These are phyloP conservation scores for Octopus sinensis DNA, from an alignment of 1,140 invertebrate genomes.

Conservation along the genomic window DNA sequence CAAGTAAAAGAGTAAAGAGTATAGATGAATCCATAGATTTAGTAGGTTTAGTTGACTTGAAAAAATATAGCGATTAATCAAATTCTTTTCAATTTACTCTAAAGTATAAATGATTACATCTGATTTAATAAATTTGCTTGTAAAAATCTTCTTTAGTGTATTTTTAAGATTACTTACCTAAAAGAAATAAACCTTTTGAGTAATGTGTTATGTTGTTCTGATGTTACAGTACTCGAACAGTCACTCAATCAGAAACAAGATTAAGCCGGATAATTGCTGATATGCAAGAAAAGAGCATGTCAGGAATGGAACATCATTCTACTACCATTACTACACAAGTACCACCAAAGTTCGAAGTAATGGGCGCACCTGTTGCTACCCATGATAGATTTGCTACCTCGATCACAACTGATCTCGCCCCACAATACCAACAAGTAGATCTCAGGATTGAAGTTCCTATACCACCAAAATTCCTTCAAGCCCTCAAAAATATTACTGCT, in stretches of 20 bases:
- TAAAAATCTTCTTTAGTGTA: too few relatives aligned
- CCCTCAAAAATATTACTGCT: slow-evolving; percentile 51
- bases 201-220: slow-evolving; percentile 6
- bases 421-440: slow-evolving; percentile 51
- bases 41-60: too few relatives aligned
- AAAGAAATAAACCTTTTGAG: too few relatives aligned
- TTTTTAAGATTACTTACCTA: too few relatives aligned
- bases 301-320: slow-evolving; percentile 38
- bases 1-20: too few relatives aligned
- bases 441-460: slow-evolving; percentile 52
- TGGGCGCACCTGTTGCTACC: slow-evolving; percentile 21
- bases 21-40: too few relatives aligned
- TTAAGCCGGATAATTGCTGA: slow-evolving; percentile 39
- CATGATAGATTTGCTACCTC: slow-evolving; percentile 43
- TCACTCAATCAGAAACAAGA: slow-evolving; percentile 43
- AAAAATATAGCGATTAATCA: too few relatives aligned
- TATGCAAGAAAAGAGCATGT: slow-evolving; percentile 32
- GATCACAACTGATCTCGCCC: slow-evolving; percentile 44
- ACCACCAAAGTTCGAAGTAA: slow-evolving; percentile 30
- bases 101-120: too few relatives aligned
- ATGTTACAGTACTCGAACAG: slow-evolving; percentile 38
- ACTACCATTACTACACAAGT: slow-evolving; percentile 43
- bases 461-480: slow-evolving; percentile 87
- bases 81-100: too few relatives aligned
- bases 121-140: too few relatives aligned